phyloP scores from a whole-genome alignment of 2,113 vertebrate species.

The Lathamus discolor region DNA sequence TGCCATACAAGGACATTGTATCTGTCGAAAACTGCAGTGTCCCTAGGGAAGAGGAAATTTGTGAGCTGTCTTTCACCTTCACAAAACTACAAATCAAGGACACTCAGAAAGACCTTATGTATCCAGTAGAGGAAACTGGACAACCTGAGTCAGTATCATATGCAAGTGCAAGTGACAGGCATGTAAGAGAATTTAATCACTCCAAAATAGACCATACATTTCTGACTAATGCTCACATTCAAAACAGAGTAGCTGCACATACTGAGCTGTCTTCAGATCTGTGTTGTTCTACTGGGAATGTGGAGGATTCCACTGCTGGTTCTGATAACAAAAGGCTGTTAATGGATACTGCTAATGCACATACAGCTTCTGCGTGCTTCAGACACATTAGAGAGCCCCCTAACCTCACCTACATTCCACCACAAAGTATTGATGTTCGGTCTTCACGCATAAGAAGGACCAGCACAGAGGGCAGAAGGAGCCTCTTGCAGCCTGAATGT shows the following conservation, averaged over 20 bases:
- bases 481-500: neutral
- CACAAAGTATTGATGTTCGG: neutral
- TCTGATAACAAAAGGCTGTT: neutral
- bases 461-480: neutral
- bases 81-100: constrained; percentile 48
- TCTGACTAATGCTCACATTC: neutral
- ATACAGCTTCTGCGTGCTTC: neutral
- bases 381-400: constrained; percentile 65
- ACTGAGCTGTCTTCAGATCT: constrained; percentile 31
- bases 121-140: constrained; percentile 68
- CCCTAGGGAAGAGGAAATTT: neutral
- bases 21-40: neutral
- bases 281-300: neutral
- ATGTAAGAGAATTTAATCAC: neutral
- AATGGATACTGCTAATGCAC: neutral
- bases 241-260: neutral
- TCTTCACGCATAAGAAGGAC: neutral
- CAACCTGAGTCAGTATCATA: neutral
- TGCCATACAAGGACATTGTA: neutral
- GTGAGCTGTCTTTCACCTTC: constrained; percentile 51
- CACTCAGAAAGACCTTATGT: constrained; percentile 1
- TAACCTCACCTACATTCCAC: constrained; percentile 66
- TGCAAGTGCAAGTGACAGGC: neutral
- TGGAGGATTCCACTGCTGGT: neutral
- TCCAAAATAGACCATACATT: neutral